Conservation (phyloP, 2,797 vertebrate species). For the Macroramphosus scolopax region DNA sequence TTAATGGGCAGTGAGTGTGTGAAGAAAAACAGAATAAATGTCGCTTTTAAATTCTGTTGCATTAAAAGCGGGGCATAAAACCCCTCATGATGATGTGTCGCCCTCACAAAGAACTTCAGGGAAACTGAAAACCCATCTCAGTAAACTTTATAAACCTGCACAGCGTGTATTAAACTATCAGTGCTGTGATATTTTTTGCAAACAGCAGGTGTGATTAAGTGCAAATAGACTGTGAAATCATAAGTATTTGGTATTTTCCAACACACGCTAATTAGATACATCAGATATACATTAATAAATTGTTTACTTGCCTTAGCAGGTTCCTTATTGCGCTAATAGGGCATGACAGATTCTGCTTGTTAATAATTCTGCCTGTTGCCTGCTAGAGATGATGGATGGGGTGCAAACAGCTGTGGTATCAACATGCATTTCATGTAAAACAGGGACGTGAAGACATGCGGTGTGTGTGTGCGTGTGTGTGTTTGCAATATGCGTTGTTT, state of each 20-base stretch:
- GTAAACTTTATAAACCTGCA: constrained; percentile 44
- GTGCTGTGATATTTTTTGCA: constrained; percentile 44
- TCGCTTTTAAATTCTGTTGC: too few species aligned
- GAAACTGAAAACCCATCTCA: constrained; percentile 7
- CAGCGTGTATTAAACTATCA: constrained; percentile 46
- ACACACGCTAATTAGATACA: constrained; percentile 68
- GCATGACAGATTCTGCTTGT: constrained; percentile 78
- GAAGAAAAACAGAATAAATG: too few species aligned
- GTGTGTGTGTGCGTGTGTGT: constrained; percentile 45
- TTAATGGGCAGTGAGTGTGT: background rate
- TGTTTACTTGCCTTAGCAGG: constrained; percentile 75
- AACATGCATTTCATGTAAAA: constrained; percentile 78
- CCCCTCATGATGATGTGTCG: too few species aligned
- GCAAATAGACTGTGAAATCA: constrained; percentile 73
- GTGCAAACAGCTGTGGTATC: constrained; percentile 78
- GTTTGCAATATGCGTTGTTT: constrained; percentile 72
- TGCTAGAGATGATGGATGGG: constrained; percentile 78
- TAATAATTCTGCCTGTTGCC: constrained; percentile 79
- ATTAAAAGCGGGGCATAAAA: too few species aligned
- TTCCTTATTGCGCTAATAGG: constrained; percentile 76
- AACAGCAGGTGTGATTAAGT: constrained; percentile 63
- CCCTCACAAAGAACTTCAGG: constrained; percentile 26
- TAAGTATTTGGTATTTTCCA: constrained; percentile 64
- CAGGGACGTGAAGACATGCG: constrained; percentile 69
- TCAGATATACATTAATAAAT: constrained; percentile 73